phyloP scores from a whole-genome alignment of 2,888 invertebrate species.

The Trichopria drosophilae region DNA sequence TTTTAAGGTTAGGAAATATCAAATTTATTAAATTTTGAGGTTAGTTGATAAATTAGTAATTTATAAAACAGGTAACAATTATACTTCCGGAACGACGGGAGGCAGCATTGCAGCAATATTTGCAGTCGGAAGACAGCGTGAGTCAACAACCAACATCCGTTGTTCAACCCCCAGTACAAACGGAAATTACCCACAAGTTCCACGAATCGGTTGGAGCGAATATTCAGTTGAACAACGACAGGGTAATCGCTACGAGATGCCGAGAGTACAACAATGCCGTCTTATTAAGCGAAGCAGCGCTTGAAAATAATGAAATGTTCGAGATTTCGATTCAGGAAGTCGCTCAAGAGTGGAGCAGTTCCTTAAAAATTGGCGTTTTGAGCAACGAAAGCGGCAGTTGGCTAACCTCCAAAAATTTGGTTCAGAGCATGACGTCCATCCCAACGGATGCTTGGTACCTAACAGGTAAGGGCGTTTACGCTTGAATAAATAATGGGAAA shows the following conservation, averaged over 20 bases:
- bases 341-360: slow-evolving; percentile 70
- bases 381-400: slow-evolving; percentile 63
- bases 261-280: slow-evolving; percentile 65
- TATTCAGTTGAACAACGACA: slow-evolving; percentile 69
- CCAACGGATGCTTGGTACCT: slow-evolving; percentile 73
- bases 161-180: slow-evolving; percentile 60
- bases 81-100: slow-evolving; percentile 55
- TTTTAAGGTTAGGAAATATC: too few relatives aligned
- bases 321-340: slow-evolving; percentile 73
- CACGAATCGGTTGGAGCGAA: slow-evolving; percentile 71
- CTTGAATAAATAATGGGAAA: slow-evolving; percentile 2
- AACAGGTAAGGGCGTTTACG: slow-evolving; percentile 59
- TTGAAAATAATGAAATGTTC: slow-evolving; percentile 76
- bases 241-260: slow-evolving; percentile 67
- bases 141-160: slow-evolving; percentile 64
- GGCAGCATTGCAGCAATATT: slow-evolving; percentile 52
- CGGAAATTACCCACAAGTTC: slow-evolving; percentile 58
- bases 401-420: slow-evolving; percentile 63
- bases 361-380: slow-evolving; percentile 78
- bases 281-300: slow-evolving; percentile 72
- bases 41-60: background rate
- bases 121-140: slow-evolving; percentile 60
- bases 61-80: slow-evolving; percentile 50
- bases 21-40: too few relatives aligned
- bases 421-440: slow-evolving; percentile 66